Percentiles rank a stretch among this genome's conserved stretches.
Evolutionary conservation across 2,797 vertebrate genomes (phyloP).

Genomic region (Argya squamiceps): DNA sequence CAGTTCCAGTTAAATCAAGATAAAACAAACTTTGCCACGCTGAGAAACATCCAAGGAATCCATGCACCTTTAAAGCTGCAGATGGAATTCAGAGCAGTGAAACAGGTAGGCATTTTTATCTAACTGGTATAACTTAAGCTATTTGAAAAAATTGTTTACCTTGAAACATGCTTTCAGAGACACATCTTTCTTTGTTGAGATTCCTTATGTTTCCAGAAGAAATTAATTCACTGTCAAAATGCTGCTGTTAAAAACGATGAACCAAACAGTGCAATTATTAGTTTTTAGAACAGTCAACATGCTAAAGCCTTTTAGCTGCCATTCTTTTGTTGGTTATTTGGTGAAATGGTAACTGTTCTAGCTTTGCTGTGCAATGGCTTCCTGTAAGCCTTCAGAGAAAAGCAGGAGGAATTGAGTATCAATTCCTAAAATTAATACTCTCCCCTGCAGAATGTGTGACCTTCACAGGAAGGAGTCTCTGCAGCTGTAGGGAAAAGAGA

Average conservation of each 20-base stretch:
- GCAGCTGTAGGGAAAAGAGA: neutral
- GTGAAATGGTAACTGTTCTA: neutral
- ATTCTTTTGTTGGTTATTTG: neutral
- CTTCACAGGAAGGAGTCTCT: neutral
- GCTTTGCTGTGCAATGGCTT: neutral
- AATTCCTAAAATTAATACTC: neutral
- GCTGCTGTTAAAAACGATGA: neutral
- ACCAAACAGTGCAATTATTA: neutral
- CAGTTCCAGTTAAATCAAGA: constrained; percentile 93
- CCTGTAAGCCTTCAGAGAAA: neutral
- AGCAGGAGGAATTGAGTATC: neutral
- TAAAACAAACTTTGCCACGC: constrained; percentile 89
- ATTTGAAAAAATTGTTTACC: neutral
- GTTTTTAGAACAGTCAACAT: neutral
- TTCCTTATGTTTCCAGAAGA: neutral
- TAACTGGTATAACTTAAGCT: neutral
- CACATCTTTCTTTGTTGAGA: neutral
- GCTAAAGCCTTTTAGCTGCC: neutral
- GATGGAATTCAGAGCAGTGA: constrained; percentile 95
- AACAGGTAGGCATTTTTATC: constrained; percentile 81
- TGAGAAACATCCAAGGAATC: constrained; percentile 95
- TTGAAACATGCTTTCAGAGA: neutral
- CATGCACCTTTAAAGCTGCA: constrained; percentile 94
- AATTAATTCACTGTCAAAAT: neutral
- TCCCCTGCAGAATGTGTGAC: rapidly evolving